Percentiles rank a stretch among this genome's conserved stretches.
phyloP scores from a whole-genome alignment of 92 coral and sea anemone species.

The Desmophyllum pertusum region DNA sequence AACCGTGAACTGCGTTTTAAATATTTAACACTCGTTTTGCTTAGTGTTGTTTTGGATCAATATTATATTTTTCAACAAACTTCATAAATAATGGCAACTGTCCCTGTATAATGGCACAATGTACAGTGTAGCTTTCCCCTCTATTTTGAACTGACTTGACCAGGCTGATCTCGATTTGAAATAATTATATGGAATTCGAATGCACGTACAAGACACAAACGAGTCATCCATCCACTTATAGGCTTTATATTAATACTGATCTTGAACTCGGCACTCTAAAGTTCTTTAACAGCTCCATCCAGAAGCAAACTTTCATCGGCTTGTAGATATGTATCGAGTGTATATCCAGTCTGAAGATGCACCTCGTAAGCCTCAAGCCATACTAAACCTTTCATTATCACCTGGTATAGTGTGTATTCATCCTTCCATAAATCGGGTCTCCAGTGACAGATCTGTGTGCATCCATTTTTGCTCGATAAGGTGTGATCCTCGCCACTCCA shows the following conservation, averaged over 20 bases:
- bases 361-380: slow-evolving; percentile 71
- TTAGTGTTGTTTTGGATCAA: not conserved
- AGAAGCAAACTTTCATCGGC: not conserved
- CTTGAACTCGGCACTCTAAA: too few species aligned
- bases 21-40: not conserved
- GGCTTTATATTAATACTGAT: too few species aligned
- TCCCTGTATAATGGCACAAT: too few species aligned
- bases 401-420: slow-evolving; percentile 57
- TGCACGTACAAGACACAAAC: too few species aligned
- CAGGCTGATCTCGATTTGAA: too few species aligned
- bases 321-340: slow-evolving; percentile 43
- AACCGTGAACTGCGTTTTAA: too few species aligned
- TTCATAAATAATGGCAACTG: too few species aligned
- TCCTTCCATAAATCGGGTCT: slow-evolving; percentile 69
- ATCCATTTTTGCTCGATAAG: slow-evolving; percentile 53
- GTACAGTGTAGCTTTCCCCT: not conserved
- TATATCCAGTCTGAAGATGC: slow-evolving; percentile 39
- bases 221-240: too few species aligned
- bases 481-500: slow-evolving; percentile 41
- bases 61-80: not conserved
- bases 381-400: slow-evolving; percentile 41
- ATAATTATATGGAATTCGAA: too few species aligned
- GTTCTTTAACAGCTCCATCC: not conserved
- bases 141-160: too few species aligned
- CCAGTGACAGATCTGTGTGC: slow-evolving; percentile 72